phyloP scores from a whole-genome alignment of 2,797 vertebrate genomes.

The Melanotaenia boesemani region DNA sequence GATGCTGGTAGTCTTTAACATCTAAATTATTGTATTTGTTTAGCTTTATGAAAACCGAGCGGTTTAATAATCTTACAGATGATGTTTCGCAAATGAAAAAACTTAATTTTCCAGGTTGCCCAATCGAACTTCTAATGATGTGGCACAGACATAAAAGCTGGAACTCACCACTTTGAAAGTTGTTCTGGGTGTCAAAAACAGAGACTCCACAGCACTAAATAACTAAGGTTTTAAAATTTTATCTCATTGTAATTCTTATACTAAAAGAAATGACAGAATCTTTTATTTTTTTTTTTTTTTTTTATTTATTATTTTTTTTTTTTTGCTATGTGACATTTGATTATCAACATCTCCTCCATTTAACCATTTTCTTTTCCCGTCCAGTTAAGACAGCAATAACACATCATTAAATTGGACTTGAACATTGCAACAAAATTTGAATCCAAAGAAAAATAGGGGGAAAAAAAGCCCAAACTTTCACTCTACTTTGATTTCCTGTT shows the following conservation, averaged over 20 bases:
- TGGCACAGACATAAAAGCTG: not conserved
- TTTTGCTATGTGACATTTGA: no score
- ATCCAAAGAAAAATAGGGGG: not conserved
- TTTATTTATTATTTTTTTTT: no score
- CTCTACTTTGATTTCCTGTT: not conserved
- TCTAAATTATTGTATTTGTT: not conserved
- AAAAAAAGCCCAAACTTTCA: not conserved
- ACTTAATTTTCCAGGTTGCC: no score
- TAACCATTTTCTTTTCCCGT: not conserved
- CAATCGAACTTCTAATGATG: not conserved
- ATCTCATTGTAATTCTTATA: no score
- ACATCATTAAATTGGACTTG: not conserved
- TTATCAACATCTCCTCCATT: not conserved
- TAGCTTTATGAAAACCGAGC: not conserved
- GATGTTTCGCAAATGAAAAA: not conserved
- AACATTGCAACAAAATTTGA: not conserved
- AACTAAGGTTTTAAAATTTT: no score
- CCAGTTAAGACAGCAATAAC: not conserved
- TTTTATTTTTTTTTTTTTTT: no score
- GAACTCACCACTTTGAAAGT: not conserved
- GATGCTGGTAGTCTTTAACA: not conserved
- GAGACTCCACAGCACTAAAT: no score
- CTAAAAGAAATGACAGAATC: no score
- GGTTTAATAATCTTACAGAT: not conserved
- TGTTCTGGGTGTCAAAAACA: not conserved